Conservation (phyloP, 2,888 invertebrate genomes). For the Pomacea canaliculata region DNA sequence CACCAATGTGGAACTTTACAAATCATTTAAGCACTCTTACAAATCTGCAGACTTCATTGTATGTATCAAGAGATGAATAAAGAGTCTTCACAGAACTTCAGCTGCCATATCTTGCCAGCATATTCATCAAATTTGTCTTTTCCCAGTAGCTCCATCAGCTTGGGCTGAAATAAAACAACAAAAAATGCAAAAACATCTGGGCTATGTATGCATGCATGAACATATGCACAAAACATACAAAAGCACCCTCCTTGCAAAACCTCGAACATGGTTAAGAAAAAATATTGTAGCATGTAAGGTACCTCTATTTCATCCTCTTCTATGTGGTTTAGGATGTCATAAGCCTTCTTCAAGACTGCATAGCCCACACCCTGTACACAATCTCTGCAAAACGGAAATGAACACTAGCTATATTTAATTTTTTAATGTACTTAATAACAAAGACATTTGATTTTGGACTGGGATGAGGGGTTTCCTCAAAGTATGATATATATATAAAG, state of each 20-base stretch:
- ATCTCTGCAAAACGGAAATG: constrained; percentile 53
- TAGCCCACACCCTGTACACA: constrained; percentile 67
- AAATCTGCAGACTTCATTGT: no score
- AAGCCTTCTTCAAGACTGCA: constrained; percentile 61
- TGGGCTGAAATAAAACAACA: constrained; percentile 53
- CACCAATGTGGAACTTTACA: no score
- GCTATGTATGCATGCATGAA: background rate
- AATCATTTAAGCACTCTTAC: no score
- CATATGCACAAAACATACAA: background rate
- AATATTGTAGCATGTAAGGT: background rate
- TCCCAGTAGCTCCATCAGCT: constrained; percentile 63
- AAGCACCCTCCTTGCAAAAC: background rate
- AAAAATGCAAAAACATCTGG: no score
- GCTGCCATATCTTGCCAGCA: constrained; percentile 70
- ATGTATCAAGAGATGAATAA: constrained; percentile 24
- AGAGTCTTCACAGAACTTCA: constrained; percentile 68
- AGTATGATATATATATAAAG: no score
- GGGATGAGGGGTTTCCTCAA: no score
- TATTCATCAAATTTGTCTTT: constrained; percentile 66
- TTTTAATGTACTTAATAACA: no score
- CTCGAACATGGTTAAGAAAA: background rate
- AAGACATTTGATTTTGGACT: no score
- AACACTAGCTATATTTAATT: no score
- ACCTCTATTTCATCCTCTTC: constrained; percentile 69
- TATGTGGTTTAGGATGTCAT: constrained; percentile 65